A percentile compares a stretch with the other conserved stretches of the same genome.
phyloP scores from a whole-genome alignment of 2,113 vertebrate species.

The Struthio camelus region DNA sequence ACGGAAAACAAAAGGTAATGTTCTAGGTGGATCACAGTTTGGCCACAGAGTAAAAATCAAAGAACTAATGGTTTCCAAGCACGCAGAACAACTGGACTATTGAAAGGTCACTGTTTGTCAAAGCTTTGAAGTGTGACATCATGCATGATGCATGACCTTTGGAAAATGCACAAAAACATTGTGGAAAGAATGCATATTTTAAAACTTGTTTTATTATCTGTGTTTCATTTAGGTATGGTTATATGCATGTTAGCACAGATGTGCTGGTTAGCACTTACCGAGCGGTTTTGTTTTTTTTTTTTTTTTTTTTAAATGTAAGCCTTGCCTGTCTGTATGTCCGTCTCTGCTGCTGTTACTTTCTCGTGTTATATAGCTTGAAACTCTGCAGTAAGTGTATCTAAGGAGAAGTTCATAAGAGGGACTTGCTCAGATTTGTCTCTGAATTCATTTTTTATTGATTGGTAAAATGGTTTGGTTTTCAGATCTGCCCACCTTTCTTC shows the following conservation, averaged over 20 bases:
- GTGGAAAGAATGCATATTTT: background rate
- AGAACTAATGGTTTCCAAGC: background rate
- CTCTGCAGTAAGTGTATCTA: background rate
- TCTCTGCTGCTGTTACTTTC: background rate
- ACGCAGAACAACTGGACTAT: background rate
- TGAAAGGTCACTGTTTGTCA: background rate
- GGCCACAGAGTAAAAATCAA: conserved; percentile 31
- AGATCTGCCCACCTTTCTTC: background rate
- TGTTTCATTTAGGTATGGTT: background rate
- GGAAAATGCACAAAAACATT: background rate
- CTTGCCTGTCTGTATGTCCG: background rate
- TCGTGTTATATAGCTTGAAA: background rate
- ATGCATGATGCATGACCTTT: background rate
- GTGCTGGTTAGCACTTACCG: background rate
- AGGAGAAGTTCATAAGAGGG: background rate
- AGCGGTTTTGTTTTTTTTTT: too few species aligned
- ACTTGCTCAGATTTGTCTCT: background rate
- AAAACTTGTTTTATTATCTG: background rate
- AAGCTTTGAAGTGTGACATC: background rate
- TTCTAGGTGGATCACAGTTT: background rate
- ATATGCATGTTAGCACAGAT: background rate
- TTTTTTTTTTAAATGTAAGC: background rate
- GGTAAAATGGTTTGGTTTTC: background rate
- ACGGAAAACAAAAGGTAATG: background rate
- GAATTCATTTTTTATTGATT: background rate